Evolutionary conservation across 1,140 invertebrate species (phyloP), one percentile per base, ranked within the genome.

Genomic region (Scylla paramamosain): DNA sequence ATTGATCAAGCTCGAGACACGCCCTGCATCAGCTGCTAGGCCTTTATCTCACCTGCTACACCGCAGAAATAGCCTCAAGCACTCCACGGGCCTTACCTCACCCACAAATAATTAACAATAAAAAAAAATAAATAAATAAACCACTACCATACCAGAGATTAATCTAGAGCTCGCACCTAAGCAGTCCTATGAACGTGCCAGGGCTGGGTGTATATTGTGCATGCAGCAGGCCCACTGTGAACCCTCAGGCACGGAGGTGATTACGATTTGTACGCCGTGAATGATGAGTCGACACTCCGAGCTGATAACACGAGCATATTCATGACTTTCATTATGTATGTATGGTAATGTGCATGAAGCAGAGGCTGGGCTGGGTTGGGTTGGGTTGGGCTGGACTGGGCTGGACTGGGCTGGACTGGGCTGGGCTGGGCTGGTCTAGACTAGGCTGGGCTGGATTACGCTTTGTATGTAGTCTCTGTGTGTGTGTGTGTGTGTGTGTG

Each of bases 191-290:
- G 25, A 77, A n/a, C 67, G 20, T 77, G 67, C 25, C 20, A 0
- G 25, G 67, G 0, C 67, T 7, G 25, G 59, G 67, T n/a, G 6
- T 77, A n/a, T n/a, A 77, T 77, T 77, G 67, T 77, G 67, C 20
- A 25, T 77, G 67, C 67, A 77, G 67, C 20, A 77, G 67, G 67
- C 20, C 20, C 67, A n/a, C 67, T 77, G 67, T 7, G 67, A n/a
- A 77, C 67, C 67, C n/a, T 77, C 67, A 77, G 67, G 67, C 67
- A n/a, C 67, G 67, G 67, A 20, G 67, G 67, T 77, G 67, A 77
- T 77, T 77, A 77, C 67, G 67, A 77, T 77, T 77, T 77, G 67
- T 77, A 77, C 67, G 67, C 20, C 67, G 67, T 77, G 67, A 77
- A 77, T 25, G 67, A 77, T 77, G 67, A 77, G 0, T 25, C 67